Evolutionary conservation across 2,888 invertebrate genomes (phyloP), one percentile per base, ranked within the genome.

Genomic region (Agriopis leucophaearia): DNA sequence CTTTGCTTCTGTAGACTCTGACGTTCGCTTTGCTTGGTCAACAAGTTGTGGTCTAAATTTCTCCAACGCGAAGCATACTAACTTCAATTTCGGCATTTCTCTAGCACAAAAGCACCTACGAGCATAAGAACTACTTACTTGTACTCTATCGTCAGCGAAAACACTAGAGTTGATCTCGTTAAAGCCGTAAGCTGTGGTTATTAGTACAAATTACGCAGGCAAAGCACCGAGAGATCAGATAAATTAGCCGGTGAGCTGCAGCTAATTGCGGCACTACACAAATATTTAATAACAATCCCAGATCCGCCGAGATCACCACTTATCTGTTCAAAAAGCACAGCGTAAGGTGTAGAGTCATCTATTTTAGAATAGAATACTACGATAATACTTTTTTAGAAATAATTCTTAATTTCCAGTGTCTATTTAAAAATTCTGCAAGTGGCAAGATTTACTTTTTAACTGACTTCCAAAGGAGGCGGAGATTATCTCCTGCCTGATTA

Each of bases 281-380:
- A 94, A 94, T 94, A 94, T 94, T 94, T 94, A 94, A 94, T 93
- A 92, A 93, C 91, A 92, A 92, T 92, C 90, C 89, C 80, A 90
- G 90, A 89, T 90, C 88, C 86, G 86, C 85, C 82, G 85, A 89
- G 89, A 89, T 88, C 89, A 87, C 94, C 93, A 93, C 93, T 94
- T 92, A 94, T 90, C 91, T 91, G 91, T 85, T 86, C 86, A 87
- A 83, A 79, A 75, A 73, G 84, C 75, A 85, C 79, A 83, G 62
- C 0, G 67, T 69, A 64, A 64, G 45, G 13, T 1, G 57, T 86
- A 59, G 88, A 91, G 88, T 76, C 62, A 80, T 7, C 38, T 8
- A 18, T 18, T 52, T 57, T 51, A 42, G 6, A n/a, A 50, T 16
- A 38, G 8, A 27, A 27, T 5, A 27, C 27, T 27, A 27, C 27